These are phyloP conservation scores for Emydura subglobosa DNA, from an alignment of 2,113 vertebrate species.

Conservation along the genomic window DNA sequence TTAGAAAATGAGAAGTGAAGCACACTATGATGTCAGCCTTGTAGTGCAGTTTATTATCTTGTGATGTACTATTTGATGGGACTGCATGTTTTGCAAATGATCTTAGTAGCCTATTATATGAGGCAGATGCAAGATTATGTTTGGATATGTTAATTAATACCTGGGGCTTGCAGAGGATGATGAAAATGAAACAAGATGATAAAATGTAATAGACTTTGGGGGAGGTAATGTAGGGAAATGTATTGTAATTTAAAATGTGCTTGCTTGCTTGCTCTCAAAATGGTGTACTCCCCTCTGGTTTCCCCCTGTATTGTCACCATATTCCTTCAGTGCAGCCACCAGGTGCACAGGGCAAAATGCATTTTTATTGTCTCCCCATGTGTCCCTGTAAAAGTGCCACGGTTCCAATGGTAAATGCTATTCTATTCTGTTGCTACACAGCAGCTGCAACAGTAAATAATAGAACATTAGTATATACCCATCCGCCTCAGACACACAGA, in stretches of 20 bases:
- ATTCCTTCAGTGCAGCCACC: neutral
- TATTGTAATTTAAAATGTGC: neutral
- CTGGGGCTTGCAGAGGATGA: neutral
- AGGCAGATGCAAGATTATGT: neutral
- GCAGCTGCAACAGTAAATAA: neutral
- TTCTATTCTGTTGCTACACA: neutral
- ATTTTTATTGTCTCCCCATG: neutral
- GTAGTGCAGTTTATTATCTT: neutral
- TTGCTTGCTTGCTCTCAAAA: neutral
- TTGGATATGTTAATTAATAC: neutral
- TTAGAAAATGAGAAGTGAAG: neutral
- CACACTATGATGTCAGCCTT: neutral
- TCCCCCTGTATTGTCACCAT: neutral
- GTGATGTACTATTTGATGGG: neutral
- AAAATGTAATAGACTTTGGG: neutral
- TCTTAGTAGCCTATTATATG: neutral
- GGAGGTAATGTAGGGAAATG: neutral
- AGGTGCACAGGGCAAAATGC: rapidly evolving
- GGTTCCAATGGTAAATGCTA: neutral
- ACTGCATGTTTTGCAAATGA: neutral
- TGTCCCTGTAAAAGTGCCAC: neutral
- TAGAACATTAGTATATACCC: neutral
- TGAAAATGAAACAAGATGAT: neutral
- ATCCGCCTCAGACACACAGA: rapidly evolving
- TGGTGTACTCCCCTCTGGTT: neutral